Conservation (phyloP, 2,888 invertebrate genomes). For the Ischnus inquisitorius region DNA sequence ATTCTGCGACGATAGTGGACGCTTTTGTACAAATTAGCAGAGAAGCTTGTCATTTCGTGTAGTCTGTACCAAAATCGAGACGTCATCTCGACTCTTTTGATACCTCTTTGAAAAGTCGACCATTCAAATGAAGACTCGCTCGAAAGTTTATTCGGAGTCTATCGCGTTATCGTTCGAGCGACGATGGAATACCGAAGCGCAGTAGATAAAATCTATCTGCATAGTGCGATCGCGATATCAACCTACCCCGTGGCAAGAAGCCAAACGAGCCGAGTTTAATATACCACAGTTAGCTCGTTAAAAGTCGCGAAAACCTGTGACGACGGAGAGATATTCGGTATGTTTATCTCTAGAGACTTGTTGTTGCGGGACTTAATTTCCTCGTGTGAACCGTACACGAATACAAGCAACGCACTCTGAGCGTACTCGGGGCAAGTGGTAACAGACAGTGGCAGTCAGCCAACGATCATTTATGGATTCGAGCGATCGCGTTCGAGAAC, state of each 20-base stretch:
- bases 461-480: slow-evolving; percentile 53
- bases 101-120: too few species aligned
- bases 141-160: neutral
- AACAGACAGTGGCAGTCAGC: slow-evolving; percentile 55
- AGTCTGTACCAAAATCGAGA: neutral
- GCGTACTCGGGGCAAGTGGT: slow-evolving; percentile 43
- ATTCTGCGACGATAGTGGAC: slow-evolving; percentile 50
- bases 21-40: neutral
- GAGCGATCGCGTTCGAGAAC: slow-evolving; percentile 26
- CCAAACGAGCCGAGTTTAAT: slow-evolving; percentile 52
- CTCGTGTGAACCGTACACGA: slow-evolving; percentile 2
- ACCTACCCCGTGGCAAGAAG: slow-evolving; percentile 28
- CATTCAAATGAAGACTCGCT: too few species aligned
- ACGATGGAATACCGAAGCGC: neutral
- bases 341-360: slow-evolving; percentile 47
- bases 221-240: slow-evolving; percentile 10
- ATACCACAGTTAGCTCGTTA: slow-evolving; percentile 12
- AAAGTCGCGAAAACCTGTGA: slow-evolving; percentile 38
- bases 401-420: neutral
- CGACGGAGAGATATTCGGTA: slow-evolving; percentile 40
- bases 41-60: neutral
- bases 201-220: slow-evolving; percentile 31
- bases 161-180: neutral
- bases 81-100: too few species aligned
- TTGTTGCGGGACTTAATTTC: slow-evolving; percentile 32